phyloP scores from a whole-genome alignment of 2,113 vertebrate species.

The Sterna hirundo region DNA sequence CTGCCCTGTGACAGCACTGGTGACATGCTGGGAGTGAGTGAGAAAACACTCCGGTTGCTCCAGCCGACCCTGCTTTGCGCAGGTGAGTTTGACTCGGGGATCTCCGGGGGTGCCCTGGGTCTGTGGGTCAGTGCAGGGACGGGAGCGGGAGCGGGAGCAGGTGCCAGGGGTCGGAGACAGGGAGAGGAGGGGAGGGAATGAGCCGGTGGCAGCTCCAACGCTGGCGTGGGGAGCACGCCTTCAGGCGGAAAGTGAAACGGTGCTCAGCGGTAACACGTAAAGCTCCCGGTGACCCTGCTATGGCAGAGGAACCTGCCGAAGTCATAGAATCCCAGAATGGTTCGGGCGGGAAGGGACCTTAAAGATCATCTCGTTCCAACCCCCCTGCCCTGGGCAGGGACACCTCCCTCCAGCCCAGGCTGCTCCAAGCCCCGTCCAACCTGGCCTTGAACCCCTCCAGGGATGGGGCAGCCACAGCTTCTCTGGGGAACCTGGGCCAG shows the following conservation, averaged over 20 bases:
- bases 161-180: fast-evolving
- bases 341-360: too few species aligned
- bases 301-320: not conserved
- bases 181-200: not conserved
- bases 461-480: too few species aligned
- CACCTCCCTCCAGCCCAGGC: too few species aligned
- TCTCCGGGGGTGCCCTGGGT: not conserved
- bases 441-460: too few species aligned
- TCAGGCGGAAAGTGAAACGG: not conserved
- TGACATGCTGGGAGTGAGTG: not conserved
- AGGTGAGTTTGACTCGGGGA: not conserved
- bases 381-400: too few species aligned
- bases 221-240: not conserved
- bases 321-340: not conserved
- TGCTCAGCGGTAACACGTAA: not conserved
- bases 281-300: not conserved
- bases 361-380: too few species aligned
- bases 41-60: not conserved
- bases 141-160: not conserved
- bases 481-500: too few species aligned
- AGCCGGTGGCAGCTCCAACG: not conserved
- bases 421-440: too few species aligned
- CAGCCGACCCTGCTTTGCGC: not conserved
- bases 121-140: not conserved
- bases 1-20: not conserved